Evolutionary conservation across 2,113 vertebrate species (phyloP).

Genomic region (Tachuris rubrigastra): DNA sequence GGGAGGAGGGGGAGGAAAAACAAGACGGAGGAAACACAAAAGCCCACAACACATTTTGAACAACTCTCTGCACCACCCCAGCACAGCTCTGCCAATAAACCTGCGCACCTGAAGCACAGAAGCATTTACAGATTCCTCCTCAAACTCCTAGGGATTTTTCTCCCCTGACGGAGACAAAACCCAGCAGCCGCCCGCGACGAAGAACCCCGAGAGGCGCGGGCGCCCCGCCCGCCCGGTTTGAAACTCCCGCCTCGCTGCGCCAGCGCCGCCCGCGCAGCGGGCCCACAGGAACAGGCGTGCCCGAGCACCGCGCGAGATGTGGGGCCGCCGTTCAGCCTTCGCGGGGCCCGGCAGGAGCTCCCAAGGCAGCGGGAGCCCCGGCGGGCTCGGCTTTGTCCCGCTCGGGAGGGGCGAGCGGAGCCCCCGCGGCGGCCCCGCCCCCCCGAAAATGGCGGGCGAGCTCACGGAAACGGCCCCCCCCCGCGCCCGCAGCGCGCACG

Average conservation of each 20-base stretch:
- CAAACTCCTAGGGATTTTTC: fast-evolving
- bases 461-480: background rate
- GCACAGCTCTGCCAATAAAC: background rate
- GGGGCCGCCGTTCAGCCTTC: background rate
- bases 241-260: background rate
- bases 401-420: fast-evolving
- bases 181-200: background rate
- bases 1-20: fast-evolving
- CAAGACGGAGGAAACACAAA: background rate
- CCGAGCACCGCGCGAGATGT: background rate
- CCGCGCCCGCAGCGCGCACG: background rate
- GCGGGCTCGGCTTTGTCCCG: fast-evolving
- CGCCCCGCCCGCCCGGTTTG: fast-evolving
- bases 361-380: fast-evolving
- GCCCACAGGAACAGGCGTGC: background rate
- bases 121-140: background rate
- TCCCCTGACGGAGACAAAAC: fast-evolving
- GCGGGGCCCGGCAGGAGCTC: fast-evolving
- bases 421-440: background rate
- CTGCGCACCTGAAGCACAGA: background rate
- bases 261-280: fast-evolving
- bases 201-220: fast-evolving
- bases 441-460: background rate
- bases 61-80: background rate
- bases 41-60: background rate